Conservation (phyloP, 1,140 invertebrate genomes). For the Colletes gigas region DNA sequence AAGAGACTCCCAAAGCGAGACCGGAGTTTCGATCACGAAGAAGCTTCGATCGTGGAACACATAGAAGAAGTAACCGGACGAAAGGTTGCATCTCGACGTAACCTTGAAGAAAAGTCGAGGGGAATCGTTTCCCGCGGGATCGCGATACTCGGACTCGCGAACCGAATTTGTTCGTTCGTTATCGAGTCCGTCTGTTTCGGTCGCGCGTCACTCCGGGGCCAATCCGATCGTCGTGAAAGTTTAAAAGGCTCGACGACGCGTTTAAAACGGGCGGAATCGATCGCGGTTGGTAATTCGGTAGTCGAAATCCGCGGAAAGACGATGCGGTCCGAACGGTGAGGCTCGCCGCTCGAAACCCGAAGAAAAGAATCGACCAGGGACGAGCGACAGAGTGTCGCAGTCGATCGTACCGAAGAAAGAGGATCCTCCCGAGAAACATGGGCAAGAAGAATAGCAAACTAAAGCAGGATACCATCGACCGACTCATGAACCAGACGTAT, state of each 20-base stretch:
- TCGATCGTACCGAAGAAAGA: constrained; percentile 4
- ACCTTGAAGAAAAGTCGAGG: constrained; percentile 16
- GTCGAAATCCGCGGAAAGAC: background rate
- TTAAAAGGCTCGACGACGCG: background rate
- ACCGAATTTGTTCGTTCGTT: constrained; percentile 4
- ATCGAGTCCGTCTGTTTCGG: background rate
- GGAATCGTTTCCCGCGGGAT: background rate
- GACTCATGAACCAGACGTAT: constrained; percentile 93
- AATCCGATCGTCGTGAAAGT: too few species aligned
- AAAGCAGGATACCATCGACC: constrained; percentile 95
- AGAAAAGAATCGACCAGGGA: background rate
- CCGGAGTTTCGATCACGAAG: background rate
- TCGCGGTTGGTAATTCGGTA: background rate
- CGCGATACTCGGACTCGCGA: too few species aligned
- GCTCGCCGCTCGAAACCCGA: background rate
- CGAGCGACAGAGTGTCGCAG: background rate
- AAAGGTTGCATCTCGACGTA: background rate
- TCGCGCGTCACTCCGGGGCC: background rate
- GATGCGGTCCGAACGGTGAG: constrained; percentile 64
- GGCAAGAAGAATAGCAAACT: constrained; percentile 95
- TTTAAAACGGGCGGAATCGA: background rate
- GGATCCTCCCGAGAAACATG: constrained; percentile 63
- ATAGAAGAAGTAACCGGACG: background rate
- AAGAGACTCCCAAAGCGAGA: background rate
- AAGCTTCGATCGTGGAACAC: background rate